A percentile compares a stretch with the other conserved stretches of the same genome.
phyloP scores from a whole-genome alignment of 30 jellyfish, hydroid and myxozoan species.

The Hydra vulgaris region DNA sequence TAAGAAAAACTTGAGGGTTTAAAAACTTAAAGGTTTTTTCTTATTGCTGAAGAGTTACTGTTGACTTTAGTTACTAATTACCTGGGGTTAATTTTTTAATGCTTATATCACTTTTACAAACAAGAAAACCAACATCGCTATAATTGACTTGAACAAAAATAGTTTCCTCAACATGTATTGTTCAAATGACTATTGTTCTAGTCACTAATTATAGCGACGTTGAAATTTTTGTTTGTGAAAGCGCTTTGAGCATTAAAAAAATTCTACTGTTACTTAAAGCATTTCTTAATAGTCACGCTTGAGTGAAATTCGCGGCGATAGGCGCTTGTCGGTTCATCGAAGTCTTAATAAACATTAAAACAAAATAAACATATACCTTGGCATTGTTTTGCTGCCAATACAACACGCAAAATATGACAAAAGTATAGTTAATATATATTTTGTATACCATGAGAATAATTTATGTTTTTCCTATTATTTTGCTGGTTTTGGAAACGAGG shows the following conservation, averaged over 20 bases:
- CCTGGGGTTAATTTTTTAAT: too few species aligned
- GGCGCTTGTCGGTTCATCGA: not conserved
- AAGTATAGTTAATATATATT: not conserved
- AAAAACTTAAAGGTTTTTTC: too few species aligned
- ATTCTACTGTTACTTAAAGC: not conserved
- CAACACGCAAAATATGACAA: not conserved
- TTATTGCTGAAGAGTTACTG: too few species aligned
- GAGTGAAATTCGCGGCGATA: not conserved
- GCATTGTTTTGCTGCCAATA: not conserved
- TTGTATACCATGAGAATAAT: not conserved
- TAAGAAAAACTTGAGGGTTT: too few species aligned
- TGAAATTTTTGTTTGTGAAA: not conserved
- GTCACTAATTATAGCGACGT: too few species aligned
- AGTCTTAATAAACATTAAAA: not conserved
- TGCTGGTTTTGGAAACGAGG: not conserved
- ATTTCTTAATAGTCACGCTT: not conserved
- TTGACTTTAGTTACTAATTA: too few species aligned
- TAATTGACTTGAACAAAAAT: too few species aligned
- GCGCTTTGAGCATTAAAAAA: not conserved
- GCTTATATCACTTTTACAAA: too few species aligned
- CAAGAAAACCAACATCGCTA: too few species aligned
- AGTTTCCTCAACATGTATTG: too few species aligned
- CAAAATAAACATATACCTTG: not conserved
- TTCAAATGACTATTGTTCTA: too few species aligned
- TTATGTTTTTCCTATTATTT: not conserved